phyloP scores from a whole-genome alignment of 2,113 vertebrate genomes.

The Equus quagga region DNA sequence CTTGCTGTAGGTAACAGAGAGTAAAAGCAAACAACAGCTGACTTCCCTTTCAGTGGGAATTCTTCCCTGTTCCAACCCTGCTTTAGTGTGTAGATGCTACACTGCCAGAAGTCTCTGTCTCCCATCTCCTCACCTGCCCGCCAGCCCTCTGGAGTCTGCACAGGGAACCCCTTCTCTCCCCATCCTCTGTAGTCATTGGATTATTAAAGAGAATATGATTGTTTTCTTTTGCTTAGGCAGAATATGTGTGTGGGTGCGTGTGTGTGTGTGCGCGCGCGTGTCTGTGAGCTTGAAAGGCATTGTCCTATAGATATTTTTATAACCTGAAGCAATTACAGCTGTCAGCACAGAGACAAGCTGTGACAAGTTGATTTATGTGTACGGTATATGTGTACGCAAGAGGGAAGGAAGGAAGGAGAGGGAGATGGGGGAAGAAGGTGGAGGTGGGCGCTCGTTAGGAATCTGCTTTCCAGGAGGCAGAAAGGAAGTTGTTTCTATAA shows the following conservation, averaged over 20 bases:
- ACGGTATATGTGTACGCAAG: constrained; percentile 81
- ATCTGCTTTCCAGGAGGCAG: constrained; percentile 78
- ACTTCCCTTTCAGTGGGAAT: not conserved
- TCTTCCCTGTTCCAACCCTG: not conserved
- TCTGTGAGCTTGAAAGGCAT: constrained; percentile 81
- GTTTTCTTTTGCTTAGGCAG: constrained; percentile 78
- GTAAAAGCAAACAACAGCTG: constrained; percentile 63
- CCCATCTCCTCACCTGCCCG: constrained; percentile 60
- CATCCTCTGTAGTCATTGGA: constrained; percentile 70
- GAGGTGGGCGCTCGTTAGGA: constrained; percentile 72
- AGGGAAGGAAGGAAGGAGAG: constrained; percentile 55
- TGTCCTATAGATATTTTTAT: constrained; percentile 91
- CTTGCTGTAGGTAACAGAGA: constrained; percentile 28
- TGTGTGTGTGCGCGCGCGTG: not conserved
- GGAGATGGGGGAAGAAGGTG: constrained; percentile 66
- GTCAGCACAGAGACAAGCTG: constrained; percentile 87
- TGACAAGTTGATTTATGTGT: constrained; percentile 90
- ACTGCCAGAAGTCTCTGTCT: constrained; percentile 69
- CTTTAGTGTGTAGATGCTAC: not conserved
- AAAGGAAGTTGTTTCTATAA: constrained; percentile 77
- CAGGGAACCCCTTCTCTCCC: constrained; percentile 45
- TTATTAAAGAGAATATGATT: constrained; percentile 84
- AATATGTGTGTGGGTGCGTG: constrained; percentile 61
- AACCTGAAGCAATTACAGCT: constrained; percentile 90
- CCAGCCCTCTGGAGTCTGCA: not conserved